Evolutionary conservation across 64 coral and sea anemone genomes (phyloP).

Genomic region (Astreopora myriophthalma): DNA sequence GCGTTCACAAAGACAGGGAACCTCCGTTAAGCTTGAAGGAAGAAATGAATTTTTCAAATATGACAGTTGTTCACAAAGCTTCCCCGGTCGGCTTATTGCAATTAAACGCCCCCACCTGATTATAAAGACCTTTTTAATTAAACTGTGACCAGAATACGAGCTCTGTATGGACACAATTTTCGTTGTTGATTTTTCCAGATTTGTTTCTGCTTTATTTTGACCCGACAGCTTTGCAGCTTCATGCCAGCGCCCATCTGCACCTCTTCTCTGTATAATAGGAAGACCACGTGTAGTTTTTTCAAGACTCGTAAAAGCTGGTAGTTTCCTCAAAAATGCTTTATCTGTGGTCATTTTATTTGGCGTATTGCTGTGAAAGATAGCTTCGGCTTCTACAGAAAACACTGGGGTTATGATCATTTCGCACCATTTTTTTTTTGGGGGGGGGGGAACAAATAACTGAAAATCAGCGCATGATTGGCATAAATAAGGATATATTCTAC

Average conservation of each 20-base stretch:
- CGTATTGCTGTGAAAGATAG: neutral
- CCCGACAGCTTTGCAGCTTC: neutral
- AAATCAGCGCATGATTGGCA: neutral
- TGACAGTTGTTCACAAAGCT: constrained; percentile 13
- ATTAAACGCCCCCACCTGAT: neutral
- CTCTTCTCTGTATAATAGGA: too few species aligned
- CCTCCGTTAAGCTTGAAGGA: constrained; percentile 2
- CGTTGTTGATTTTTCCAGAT: constrained; percentile 12
- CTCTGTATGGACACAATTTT: neutral
- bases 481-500: neutral
- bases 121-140: constrained; percentile 28
- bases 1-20: neutral
- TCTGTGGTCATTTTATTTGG: neutral
- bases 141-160: constrained; percentile 16
- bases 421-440: neutral
- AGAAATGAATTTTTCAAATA: constrained; percentile 44
- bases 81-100: neutral
- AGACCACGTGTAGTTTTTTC: neutral
- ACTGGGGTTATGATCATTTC: neutral
- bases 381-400: neutral
- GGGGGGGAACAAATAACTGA: neutral
- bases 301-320: neutral
- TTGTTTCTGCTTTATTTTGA: neutral
- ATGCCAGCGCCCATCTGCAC: neutral
- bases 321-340: neutral